Evolutionary conservation across 2,113 vertebrate species (phyloP).

Genomic region (Mugil cephalus): DNA sequence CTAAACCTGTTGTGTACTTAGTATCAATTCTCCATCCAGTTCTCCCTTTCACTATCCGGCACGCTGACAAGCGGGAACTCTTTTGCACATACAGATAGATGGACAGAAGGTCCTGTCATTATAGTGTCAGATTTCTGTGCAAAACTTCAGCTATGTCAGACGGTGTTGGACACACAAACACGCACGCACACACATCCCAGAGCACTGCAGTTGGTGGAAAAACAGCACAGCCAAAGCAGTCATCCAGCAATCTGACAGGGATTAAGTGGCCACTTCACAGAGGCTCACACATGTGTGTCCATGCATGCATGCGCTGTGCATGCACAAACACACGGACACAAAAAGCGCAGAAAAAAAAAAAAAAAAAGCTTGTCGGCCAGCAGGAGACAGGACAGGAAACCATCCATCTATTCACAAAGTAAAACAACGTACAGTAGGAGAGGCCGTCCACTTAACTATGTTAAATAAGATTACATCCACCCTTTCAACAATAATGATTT

Average conservation of each 20-base stretch:
- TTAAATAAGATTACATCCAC: conserved; percentile 54
- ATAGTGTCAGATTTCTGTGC: conserved; percentile 72
- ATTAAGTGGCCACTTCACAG: conserved; percentile 76
- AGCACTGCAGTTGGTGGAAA: conserved; percentile 71
- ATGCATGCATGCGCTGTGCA: conserved; percentile 47
- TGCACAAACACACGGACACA: conserved; percentile 25
- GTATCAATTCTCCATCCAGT: conserved; percentile 56
- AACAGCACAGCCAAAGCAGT: conserved; percentile 63
- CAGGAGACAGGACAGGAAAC: conserved; percentile 59
- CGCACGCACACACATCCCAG: conserved; percentile 17
- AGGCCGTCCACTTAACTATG: conserved; percentile 64
- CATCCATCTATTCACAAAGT: conserved; percentile 68
- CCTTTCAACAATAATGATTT: conserved; percentile 65
- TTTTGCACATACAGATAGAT: conserved; percentile 64
- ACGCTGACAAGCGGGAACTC: conserved; percentile 54
- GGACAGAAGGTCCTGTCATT: conserved; percentile 70
- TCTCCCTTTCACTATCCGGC: conserved; percentile 43
- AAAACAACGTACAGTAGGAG: conserved; percentile 39
- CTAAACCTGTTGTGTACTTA: conserved; percentile 48
- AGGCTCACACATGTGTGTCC: conserved; percentile 44
- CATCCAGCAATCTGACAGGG: conserved; percentile 75
- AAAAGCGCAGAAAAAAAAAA: conserved; percentile 38
- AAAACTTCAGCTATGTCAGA: conserved; percentile 72
- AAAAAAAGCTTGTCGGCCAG: conserved; percentile 40
- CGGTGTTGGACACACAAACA: conserved; percentile 23